These are phyloP conservation scores for Drosophila setifemur DNA, from an alignment of 1,140 invertebrate species.

Conservation along the genomic window DNA sequence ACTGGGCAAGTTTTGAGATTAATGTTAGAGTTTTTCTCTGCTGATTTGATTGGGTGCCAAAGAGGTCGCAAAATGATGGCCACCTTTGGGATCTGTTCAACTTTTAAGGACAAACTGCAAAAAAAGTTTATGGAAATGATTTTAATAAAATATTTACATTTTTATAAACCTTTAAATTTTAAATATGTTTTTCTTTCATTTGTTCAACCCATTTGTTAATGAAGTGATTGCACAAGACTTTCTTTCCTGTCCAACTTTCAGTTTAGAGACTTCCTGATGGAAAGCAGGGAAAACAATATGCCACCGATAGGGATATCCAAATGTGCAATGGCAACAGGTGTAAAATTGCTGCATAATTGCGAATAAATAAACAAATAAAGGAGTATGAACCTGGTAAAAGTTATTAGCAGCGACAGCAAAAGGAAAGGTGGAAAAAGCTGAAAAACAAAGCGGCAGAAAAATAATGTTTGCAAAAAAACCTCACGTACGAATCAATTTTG, in stretches of 20 bases:
- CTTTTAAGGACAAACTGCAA: neutral
- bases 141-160: too few relatives aligned
- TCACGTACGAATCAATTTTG: conserved; percentile 72
- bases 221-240: conserved; percentile 2
- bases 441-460: conserved; percentile 54
- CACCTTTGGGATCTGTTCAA: neutral
- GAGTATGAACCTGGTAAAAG: conserved; percentile 16
- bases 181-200: neutral
- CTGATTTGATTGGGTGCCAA: conserved; percentile 25
- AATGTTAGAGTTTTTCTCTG: neutral
- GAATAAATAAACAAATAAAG: conserved; percentile 31
- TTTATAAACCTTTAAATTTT: too few relatives aligned
- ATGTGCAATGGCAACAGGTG: conserved; percentile 7
- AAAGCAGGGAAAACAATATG: neutral
- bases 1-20: neutral
- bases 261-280: conserved; percentile 12
- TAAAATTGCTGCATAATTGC: conserved; percentile 42
- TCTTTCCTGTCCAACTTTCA: conserved; percentile 20
- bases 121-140: neutral
- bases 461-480: conserved; percentile 61
- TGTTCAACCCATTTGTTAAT: neutral
- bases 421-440: conserved; percentile 41
- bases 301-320: neutral
- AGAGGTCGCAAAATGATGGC: conserved; percentile 3
- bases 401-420: conserved; percentile 4